A percentile compares a stretch with the other conserved stretches of the same genome.
These are phyloP conservation scores for Scaptomyza tumidula DNA, from an alignment of 2,888 invertebrate species.

Conservation along the genomic window DNA sequence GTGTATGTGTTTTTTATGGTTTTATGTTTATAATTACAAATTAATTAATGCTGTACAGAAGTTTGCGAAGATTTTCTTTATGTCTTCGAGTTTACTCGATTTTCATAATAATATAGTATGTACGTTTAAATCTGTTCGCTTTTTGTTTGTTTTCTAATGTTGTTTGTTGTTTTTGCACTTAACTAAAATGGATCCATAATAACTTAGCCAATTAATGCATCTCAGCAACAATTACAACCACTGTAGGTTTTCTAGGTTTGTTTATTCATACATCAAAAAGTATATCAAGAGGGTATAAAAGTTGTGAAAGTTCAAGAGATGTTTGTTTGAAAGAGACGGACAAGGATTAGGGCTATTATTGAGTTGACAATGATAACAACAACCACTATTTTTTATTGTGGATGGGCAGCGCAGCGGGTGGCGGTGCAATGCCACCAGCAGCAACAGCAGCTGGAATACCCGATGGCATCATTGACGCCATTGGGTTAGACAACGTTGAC, in stretches of 20 bases:
- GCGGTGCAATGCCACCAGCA: constrained; percentile 35
- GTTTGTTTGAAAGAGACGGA: constrained; percentile 5
- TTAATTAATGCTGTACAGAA: constrained; percentile 77
- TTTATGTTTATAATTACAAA: constrained; percentile 64
- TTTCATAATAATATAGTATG: constrained; percentile 12
- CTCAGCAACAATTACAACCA: constrained; percentile 70
- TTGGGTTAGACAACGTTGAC: constrained; percentile 30
- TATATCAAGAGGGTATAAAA: constrained; percentile 24
- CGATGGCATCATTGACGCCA: constrained; percentile 38
- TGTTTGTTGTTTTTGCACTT: constrained; percentile 36
- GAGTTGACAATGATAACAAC: constrained; percentile 9
- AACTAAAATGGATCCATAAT: constrained; percentile 62
- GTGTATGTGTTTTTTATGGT: constrained; percentile 14
- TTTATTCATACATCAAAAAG: constrained; percentile 38
- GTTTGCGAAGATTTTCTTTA: constrained; percentile 30
- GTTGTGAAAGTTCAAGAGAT: constrained; percentile 15
- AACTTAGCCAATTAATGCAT: constrained; percentile 64
- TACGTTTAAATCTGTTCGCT: constrained; percentile 8
- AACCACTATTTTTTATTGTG: constrained; percentile 67
- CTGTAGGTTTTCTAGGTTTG: constrained; percentile 22
- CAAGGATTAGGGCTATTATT: constrained; percentile 4
- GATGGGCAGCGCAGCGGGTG: constrained; percentile 56
- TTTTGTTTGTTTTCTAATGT: constrained; percentile 10
- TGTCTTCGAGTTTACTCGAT: constrained; percentile 33
- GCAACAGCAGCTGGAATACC: constrained; percentile 2